A percentile compares a stretch with the other conserved stretches of the same genome.
phyloP scores from a whole-genome alignment of 2,888 invertebrate genomes.

The Vesta saturnalis region DNA sequence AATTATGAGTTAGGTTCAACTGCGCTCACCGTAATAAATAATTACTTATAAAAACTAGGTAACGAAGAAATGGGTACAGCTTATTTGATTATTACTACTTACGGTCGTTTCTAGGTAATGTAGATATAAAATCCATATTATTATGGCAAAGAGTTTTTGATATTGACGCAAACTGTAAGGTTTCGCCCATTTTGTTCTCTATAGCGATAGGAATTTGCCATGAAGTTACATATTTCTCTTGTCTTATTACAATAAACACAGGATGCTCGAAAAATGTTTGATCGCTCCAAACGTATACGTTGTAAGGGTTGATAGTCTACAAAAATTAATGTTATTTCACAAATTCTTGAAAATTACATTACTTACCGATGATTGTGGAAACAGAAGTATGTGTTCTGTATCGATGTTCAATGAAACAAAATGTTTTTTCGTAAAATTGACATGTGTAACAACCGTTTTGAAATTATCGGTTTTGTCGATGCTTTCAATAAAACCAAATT shows the following conservation, averaged over 20 bases:
- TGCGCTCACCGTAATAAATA: too few relatives aligned
- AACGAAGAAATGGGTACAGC: too few relatives aligned
- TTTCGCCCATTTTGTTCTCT: constrained; percentile 18
- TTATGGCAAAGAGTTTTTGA: constrained; percentile 72
- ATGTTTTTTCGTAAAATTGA: constrained; percentile 2
- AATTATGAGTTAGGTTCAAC: too few relatives aligned
- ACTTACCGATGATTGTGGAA: constrained; percentile 13
- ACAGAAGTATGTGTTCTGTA: constrained; percentile 9
- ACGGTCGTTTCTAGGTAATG: constrained; percentile 2
- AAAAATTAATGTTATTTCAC: constrained; percentile 2
- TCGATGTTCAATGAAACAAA: not conserved
- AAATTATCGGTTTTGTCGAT: not conserved
- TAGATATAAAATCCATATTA: constrained; percentile 60
- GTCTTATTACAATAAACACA: constrained; percentile 70
- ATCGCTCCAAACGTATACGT: constrained; percentile 17
- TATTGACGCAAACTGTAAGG: constrained; percentile 64
- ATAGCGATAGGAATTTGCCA: constrained; percentile 49
- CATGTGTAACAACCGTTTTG: not conserved
- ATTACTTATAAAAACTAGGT: too few relatives aligned
- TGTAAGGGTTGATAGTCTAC: constrained; percentile 21
- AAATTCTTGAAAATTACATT: not conserved
- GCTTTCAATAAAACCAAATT: not conserved
- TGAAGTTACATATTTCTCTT: constrained; percentile 66
- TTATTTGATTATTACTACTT: too few relatives aligned
- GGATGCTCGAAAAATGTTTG: constrained; percentile 14